Base-by-base conservation (phyloP, 2,888 invertebrate genomes). In the Netelia melanura region DNA sequence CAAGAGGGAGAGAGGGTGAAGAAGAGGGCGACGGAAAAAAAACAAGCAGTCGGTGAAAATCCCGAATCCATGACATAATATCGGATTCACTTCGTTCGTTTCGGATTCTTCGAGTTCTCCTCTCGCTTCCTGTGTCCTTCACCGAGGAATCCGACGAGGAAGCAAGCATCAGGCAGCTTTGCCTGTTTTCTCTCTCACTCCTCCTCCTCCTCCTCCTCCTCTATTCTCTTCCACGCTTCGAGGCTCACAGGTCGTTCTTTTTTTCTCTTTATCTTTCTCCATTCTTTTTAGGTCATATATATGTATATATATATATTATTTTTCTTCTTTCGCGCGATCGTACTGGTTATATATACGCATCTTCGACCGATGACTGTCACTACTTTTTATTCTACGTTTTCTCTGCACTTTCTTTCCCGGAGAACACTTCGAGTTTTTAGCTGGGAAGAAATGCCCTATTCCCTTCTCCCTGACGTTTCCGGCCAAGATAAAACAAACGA, bases 321-420 rank as follows among this genome's bases (percentile, higher is more conserved):
- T 67, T 72, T 70, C 64, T 64, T 75, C 75, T 70, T 84, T 80
- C 75, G 81, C 81, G 68, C 76, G 74, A 74, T 86, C 85, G 84
- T 83, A 85, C 21, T 84, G 78, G 74, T 62, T 38, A 65, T 52
- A 67, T 38, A 65, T 52, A 67, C 58, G 70, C 52, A 70, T 70
- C 62, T 48, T 70, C 62, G 72, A 44, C 64, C 77, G 52, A 72
- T 67, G 56, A 71, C 65, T 67, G 77, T 30, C 38, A 21, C 64
- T 48, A n/a, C 44, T 48, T 56, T 77, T 67, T 56, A 25, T 58
- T 75, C 54, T 67, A 25, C 25, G 71, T 71, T 62, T 70, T 61
- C 65, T 82, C 56, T 67, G 17, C 70, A 67, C 62, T 52, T 70
- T 77, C 85, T 87, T 81, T 86, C 86, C 84, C 87, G 87, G 84